Evolutionary conservation across 2,888 invertebrate genomes (phyloP).

Genomic region (Tiphia femorata): DNA sequence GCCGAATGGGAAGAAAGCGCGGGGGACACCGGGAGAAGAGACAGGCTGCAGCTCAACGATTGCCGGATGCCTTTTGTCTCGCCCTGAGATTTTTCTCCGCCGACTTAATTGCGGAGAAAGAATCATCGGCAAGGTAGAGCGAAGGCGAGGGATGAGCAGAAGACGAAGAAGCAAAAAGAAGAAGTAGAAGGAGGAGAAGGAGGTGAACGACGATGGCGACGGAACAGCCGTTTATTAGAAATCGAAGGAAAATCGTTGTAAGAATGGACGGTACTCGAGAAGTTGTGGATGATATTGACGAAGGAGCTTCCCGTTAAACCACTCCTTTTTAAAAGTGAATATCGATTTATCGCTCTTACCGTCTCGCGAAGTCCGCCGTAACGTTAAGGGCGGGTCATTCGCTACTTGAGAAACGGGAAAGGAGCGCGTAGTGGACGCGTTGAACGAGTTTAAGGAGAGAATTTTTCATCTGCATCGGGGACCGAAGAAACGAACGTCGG

Average conservation of each 20-base stretch:
- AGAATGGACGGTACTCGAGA: constrained; percentile 31
- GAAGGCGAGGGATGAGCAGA: constrained; percentile 16
- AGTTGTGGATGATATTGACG: constrained; percentile 29
- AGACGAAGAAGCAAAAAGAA: not conserved
- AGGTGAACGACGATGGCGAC: constrained; percentile 5
- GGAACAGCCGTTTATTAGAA: constrained; percentile 39
- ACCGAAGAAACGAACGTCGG: no score
- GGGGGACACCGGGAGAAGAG: not conserved
- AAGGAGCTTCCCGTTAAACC: constrained; percentile 18
- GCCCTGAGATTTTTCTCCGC: constrained; percentile 31
- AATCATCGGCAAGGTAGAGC: constrained; percentile 30
- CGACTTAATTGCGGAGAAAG: constrained; percentile 43
- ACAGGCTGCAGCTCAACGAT: constrained; percentile 16
- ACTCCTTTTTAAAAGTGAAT: not conserved
- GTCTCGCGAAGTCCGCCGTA: no score
- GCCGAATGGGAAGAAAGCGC: not conserved
- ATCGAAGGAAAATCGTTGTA: constrained; percentile 34
- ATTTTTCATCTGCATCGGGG: no score
- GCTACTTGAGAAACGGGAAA: no score
- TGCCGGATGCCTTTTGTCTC: constrained; percentile 39
- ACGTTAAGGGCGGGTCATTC: no score
- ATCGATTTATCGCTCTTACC: not conserved
- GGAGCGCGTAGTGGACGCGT: no score
- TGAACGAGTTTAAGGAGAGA: no score
- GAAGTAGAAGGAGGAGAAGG: not conserved